Evolutionary conservation across 2,888 invertebrate genomes (phyloP).

Genomic region (Thalpophila matura): DNA sequence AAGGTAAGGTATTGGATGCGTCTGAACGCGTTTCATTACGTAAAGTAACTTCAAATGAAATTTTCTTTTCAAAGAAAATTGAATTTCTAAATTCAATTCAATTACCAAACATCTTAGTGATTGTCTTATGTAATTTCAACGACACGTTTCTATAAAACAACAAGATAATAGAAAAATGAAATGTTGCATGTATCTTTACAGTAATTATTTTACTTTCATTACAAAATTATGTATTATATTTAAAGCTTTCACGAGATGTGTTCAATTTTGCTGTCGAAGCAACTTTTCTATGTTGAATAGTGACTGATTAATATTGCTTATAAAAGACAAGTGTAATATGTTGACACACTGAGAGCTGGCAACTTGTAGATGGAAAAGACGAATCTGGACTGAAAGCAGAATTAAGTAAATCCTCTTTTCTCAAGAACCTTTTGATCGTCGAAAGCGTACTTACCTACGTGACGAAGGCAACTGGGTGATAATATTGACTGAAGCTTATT

Average conservation of each 20-base stretch:
- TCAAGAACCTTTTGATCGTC: conserved; percentile 26
- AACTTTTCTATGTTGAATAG: conserved; percentile 29
- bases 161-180: conserved; percentile 7
- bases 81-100: conserved; percentile 8
- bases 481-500: not conserved
- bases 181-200: not conserved
- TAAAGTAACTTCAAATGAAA: not conserved
- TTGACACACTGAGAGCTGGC: conserved; percentile 3
- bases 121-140: not conserved
- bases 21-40: not conserved
- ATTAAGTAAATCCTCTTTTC: conserved; percentile 24
- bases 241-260: conserved; percentile 24
- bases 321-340: conserved; percentile 4
- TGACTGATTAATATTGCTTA: conserved; percentile 28
- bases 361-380: not conserved
- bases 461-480: not conserved
- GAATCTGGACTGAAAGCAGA: conserved; percentile 15
- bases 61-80: not conserved
- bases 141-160: not conserved
- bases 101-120: conserved; percentile 8
- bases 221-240: too few species aligned
- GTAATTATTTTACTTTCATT: conserved; percentile 33
- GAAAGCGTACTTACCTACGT: conserved; percentile 8
- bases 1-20: not conserved
- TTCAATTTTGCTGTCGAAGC: conserved; percentile 17